A percentile compares a stretch with the other conserved stretches of the same genome.
Evolutionary conservation across 2,797 vertebrate species (phyloP).

Genomic region (Zalophus californianus): DNA sequence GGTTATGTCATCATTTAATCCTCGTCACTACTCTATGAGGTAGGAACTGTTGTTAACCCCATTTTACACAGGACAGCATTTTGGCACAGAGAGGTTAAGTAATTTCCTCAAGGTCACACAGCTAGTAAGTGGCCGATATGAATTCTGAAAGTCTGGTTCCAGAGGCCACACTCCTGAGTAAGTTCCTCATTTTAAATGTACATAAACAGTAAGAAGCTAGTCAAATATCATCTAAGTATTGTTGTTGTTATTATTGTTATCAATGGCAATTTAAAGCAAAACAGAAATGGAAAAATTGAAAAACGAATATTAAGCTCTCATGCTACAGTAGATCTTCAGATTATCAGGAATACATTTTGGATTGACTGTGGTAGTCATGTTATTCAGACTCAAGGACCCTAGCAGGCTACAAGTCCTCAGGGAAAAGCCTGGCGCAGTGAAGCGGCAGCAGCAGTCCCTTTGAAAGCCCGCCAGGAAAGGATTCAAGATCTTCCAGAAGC

Average conservation of each 20-base stretch:
- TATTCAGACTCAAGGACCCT: not conserved
- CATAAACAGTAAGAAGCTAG: not conserved
- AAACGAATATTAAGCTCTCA: not conserved
- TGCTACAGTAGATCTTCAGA: not conserved
- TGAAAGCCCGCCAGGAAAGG: not conserved
- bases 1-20: not conserved
- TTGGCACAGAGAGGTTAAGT: conserved; percentile 48
- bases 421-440: not conserved
- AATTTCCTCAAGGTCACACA: conserved; percentile 22
- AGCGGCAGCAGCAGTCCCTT: not conserved
- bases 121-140: not conserved
- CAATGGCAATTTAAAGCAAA: conserved; percentile 6
- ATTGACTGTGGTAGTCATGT: not conserved
- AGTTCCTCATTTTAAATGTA: conserved; percentile 25
- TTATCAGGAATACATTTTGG: not conserved
- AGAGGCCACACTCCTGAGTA: not conserved
- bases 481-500: not conserved
- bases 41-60: not conserved
- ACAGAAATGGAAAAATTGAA: not conserved
- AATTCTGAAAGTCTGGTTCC: conserved; percentile 1
- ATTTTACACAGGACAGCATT: conserved; percentile 45
- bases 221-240: not conserved
- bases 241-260: not conserved
- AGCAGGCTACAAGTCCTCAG: not conserved
- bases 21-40: not conserved